These are phyloP conservation scores for Platyscelio sp. DNA, from an alignment of 2,888 invertebrate species.

Conservation along the genomic window DNA sequence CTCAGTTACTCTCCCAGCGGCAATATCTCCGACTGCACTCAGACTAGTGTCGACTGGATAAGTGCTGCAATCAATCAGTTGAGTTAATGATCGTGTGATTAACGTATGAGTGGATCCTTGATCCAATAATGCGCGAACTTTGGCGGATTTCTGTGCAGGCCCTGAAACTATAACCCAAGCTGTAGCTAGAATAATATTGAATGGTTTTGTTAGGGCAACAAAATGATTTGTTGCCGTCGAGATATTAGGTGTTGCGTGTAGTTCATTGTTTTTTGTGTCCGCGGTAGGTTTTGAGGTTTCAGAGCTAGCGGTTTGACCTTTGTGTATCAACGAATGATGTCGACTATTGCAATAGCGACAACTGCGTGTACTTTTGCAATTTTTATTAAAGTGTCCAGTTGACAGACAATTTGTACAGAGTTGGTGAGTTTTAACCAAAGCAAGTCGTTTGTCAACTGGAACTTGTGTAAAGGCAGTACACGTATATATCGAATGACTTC, in stretches of 20 bases:
- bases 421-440: background rate
- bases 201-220: too few species aligned
- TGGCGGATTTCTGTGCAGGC: background rate
- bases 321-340: background rate
- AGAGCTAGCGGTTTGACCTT: too few species aligned
- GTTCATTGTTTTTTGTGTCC: too few species aligned
- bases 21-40: too few species aligned
- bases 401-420: background rate
- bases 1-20: too few species aligned
- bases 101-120: background rate
- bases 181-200: background rate
- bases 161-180: constrained; percentile 9
- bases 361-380: background rate
- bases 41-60: too few species aligned
- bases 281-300: too few species aligned
- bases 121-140: background rate
- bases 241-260: background rate
- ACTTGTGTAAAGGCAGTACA: background rate
- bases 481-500: background rate
- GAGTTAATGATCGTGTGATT: too few species aligned
- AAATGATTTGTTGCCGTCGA: background rate
- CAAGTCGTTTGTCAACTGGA: background rate
- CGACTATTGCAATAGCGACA: background rate
- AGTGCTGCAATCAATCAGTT: too few species aligned
- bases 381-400: background rate